Evolutionary conservation across 2,888 invertebrate species (phyloP).

Genomic region (Amphipoea lucens): DNA sequence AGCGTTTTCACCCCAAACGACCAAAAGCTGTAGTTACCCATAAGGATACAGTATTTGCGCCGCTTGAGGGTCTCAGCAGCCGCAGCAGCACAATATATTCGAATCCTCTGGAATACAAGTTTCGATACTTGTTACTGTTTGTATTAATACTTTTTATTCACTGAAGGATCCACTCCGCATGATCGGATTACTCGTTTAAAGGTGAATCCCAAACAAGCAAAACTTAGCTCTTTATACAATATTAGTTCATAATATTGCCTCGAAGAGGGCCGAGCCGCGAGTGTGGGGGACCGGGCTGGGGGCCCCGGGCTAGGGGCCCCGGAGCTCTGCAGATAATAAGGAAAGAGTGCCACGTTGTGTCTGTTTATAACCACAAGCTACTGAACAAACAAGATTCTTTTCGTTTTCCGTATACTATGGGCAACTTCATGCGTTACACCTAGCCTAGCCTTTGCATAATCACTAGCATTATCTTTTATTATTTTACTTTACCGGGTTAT

Average conservation of each 20-base stretch:
- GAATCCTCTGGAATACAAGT: not conserved
- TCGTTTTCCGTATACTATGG: not conserved
- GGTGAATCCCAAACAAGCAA: constrained; percentile 2
- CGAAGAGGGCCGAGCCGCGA: not conserved
- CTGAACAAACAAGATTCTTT: not conserved
- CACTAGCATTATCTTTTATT: not conserved
- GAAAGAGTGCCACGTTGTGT: not conserved
- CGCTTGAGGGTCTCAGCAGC: too few relatives aligned
- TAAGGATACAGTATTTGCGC: too few relatives aligned
- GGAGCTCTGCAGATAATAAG: not conserved
- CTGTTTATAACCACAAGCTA: constrained; percentile 2
- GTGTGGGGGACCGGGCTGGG: not conserved
- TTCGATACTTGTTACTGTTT: not conserved
- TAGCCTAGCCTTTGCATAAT: not conserved
- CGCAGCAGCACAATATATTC: not conserved
- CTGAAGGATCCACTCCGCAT: not conserved
- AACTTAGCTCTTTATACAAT: constrained; percentile 4
- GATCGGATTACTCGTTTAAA: not conserved
- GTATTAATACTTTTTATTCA: not conserved
- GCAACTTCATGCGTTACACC: not conserved
- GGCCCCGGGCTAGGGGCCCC: too few relatives aligned
- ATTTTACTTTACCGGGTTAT: too few relatives aligned
- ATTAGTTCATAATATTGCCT: not conserved
- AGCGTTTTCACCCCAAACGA: too few relatives aligned
- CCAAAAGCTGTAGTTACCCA: too few relatives aligned